Evolutionary conservation across 2,888 invertebrate species (phyloP), one percentile per base, ranked within the genome.

Genomic region (Drosophila longiperda): DNA sequence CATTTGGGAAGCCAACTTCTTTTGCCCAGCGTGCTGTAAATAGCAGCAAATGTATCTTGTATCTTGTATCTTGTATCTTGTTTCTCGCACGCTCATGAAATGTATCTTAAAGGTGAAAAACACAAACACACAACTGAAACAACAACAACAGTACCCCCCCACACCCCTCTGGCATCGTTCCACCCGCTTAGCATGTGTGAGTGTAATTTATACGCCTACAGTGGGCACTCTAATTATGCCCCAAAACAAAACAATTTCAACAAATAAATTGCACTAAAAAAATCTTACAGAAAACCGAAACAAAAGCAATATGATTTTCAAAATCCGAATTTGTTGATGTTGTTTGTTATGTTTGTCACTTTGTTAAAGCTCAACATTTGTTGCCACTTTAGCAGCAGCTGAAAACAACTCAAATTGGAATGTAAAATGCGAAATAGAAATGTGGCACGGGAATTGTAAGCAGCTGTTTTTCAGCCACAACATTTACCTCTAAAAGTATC

Each of bases 401-500:
- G 8, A 45, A 48, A 66, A 38, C 54, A 66, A 49, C 55, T 57
- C 40, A 32, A 68, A 67, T 68, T 57, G 68, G 68, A 68, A 57
- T 67, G 49, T 40, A 23, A 50, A 67, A 68, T 67, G 68, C 57
- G 68, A 67, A 67, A 57, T 67, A 32, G 55, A 66, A 67, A 68
- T 67, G 68, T 50, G 67, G 67, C 67, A 17, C 67, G 49, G 34
- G 68, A 67, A 55, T 67, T 68, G 67, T 34, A 57, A 36, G 67
- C 67, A 68, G 67, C 67, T 57, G 67, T 26, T 57, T 20, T 15
- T 29, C 67, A 55, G 67, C 68, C 67, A 67, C 40, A 67, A 57
- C 55, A 67, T 67, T 67, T 57, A 57, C 67, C 57, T 68, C 29
- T 34, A 68, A 50, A 68, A 67, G 67, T 67, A 67, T 67, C 68